These are phyloP conservation scores for Centruroides sculpturatus DNA, from an alignment of 1,140 invertebrate species.

Conservation along the genomic window DNA sequence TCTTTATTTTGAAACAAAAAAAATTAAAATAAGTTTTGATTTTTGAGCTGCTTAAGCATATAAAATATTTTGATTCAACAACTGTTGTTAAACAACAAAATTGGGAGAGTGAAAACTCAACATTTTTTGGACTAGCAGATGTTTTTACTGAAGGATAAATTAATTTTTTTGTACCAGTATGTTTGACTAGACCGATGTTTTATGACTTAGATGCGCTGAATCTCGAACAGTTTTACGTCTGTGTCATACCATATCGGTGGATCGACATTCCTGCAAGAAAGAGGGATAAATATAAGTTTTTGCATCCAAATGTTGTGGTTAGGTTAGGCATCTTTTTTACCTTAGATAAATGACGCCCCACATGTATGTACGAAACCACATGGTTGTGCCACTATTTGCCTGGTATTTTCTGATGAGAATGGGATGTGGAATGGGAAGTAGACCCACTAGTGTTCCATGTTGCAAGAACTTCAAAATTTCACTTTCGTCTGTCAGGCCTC, in stretches of 20 bases:
- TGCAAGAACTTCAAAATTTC: constrained; percentile 98
- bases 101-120: too few species aligned
- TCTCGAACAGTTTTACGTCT: constrained; percentile 96
- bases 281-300: not conserved
- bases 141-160: too few species aligned
- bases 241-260: constrained; percentile 99
- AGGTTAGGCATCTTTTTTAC: constrained; percentile 39
- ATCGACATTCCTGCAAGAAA: constrained; percentile 69
- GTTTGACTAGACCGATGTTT: too few species aligned
- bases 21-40: too few species aligned
- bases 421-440: constrained; percentile 96
- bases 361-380: constrained; percentile 99
- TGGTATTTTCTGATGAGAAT: constrained; percentile 93
- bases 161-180: too few species aligned
- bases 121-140: too few species aligned
- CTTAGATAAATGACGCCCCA: constrained; percentile 98
- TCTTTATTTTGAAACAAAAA: too few species aligned
- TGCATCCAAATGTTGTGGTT: not conserved
- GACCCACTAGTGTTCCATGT: constrained; percentile 93
- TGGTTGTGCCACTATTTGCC: constrained; percentile 91
- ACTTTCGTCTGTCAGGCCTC: constrained; percentile 96
- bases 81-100: too few species aligned
- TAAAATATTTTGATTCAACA: too few species aligned
- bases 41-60: too few species aligned
- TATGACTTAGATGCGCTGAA: constrained; percentile 40